Evolutionary conservation across 2,113 vertebrate genomes (phyloP).

Genomic region (Natator depressus): DNA sequence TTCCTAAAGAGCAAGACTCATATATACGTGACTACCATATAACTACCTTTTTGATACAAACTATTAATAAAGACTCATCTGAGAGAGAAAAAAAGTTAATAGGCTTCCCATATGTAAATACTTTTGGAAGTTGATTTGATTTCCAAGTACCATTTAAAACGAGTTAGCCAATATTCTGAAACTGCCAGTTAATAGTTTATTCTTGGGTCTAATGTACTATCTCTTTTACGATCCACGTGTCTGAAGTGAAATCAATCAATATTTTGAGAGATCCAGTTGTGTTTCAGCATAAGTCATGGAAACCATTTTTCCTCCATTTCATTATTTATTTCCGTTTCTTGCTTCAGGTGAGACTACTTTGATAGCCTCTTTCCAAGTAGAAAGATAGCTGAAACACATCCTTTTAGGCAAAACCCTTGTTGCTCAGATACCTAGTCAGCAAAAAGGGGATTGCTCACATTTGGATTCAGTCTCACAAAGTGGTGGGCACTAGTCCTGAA

Average conservation of each 20-base stretch:
- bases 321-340: neutral
- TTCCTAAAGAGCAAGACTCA: slow-evolving; percentile 6
- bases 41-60: slow-evolving; percentile 5
- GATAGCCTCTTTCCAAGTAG: neutral
- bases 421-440: neutral
- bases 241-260: slow-evolving; percentile 4
- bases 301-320: slow-evolving; percentile 16
- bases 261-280: neutral
- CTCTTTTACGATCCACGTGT: neutral
- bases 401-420: neutral
- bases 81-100: neutral
- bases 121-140: slow-evolving; percentile 21
- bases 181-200: neutral
- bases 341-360: neutral
- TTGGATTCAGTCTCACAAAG: neutral
- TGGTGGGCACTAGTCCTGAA: neutral
- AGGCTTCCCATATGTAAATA: neutral
- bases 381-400: neutral
- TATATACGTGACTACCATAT: neutral
- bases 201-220: neutral
- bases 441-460: rapidly evolving
- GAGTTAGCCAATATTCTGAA: slow-evolving; percentile 18
- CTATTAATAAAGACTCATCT: neutral
- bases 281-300: slow-evolving; percentile 14
- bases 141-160: neutral